phyloP scores from a whole-genome alignment of 2,797 vertebrate genomes.

The Gambelia wislizenii region DNA sequence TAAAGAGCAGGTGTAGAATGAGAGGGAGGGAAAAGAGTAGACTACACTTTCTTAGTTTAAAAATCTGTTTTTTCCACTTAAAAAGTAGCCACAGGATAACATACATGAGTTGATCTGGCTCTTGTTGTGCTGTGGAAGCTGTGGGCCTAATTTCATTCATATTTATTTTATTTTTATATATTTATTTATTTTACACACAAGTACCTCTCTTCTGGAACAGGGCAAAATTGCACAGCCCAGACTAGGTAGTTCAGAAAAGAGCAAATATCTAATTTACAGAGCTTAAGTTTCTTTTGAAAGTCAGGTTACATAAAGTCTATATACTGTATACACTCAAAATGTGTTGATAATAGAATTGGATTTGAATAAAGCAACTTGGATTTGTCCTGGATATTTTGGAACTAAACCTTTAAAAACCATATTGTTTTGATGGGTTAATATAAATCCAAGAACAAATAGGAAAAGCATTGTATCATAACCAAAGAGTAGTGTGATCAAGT shows the following conservation, averaged over 20 bases:
- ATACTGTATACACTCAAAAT: background rate
- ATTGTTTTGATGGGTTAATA: slow-evolving; percentile 62
- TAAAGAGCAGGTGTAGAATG: slow-evolving; percentile 36
- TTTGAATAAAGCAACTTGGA: slow-evolving; percentile 47
- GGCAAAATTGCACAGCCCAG: background rate
- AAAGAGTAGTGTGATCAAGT: slow-evolving; percentile 44
- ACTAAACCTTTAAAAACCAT: slow-evolving; percentile 51
- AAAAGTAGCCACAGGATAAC: background rate
- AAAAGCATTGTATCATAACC: slow-evolving; percentile 44
- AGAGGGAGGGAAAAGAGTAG: slow-evolving; percentile 30
- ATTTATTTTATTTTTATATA: no score
- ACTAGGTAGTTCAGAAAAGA: background rate
- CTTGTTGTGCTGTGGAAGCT: background rate
- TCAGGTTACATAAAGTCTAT: background rate
- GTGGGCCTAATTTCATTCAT: no score
- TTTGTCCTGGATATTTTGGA: slow-evolving; percentile 70
- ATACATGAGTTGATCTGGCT: background rate
- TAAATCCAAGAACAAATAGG: slow-evolving; percentile 66
- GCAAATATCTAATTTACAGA: background rate
- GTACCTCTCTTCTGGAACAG: background rate
- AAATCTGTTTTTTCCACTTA: background rate
- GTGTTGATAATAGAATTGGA: slow-evolving; percentile 1
- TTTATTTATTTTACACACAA: no score
- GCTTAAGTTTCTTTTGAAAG: slow-evolving; percentile 33
- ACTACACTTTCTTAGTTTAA: background rate